Percentiles rank a stretch among this genome's conserved stretches.
phyloP scores from a whole-genome alignment of 2,888 invertebrate genomes.

The Pocota personata region DNA sequence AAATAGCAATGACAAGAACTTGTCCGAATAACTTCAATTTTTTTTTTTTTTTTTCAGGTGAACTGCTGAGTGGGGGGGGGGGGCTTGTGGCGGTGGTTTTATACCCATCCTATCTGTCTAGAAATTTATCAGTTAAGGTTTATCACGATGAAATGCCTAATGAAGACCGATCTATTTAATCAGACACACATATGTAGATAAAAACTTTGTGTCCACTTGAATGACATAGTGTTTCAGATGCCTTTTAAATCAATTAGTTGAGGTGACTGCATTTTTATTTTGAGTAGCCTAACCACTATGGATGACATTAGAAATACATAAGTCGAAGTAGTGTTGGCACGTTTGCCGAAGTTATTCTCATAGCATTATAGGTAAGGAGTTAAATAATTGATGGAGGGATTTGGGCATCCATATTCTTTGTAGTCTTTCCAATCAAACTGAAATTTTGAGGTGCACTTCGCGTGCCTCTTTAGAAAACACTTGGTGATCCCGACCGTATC shows the following conservation, averaged over 20 bases:
- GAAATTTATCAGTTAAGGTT: background rate
- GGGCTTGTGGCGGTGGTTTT: background rate
- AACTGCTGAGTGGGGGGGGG: background rate
- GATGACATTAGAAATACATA: too few species aligned
- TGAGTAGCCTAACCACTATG: background rate
- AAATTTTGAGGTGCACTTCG: too few species aligned
- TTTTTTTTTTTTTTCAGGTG: background rate
- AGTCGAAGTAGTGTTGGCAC: too few species aligned
- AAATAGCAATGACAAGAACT: background rate
- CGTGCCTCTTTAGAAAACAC: too few species aligned
- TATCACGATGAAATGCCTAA: background rate
- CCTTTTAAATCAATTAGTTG: background rate
- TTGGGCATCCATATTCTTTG: too few species aligned
- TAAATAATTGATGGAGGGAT: too few species aligned
- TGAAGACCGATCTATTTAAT: background rate
- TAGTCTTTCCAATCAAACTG: too few species aligned
- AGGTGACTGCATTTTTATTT: background rate
- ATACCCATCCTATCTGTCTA: background rate
- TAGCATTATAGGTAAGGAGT: too few species aligned
- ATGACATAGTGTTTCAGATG: background rate
- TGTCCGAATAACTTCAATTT: conserved; percentile 21
- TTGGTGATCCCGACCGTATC: too few species aligned
- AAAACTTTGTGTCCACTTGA: too few species aligned
- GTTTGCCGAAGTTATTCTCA: too few species aligned
- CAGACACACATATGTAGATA: background rate